Evolutionary conservation across 2,888 invertebrate species (phyloP).

Genomic region (Suillia variegata): DNA sequence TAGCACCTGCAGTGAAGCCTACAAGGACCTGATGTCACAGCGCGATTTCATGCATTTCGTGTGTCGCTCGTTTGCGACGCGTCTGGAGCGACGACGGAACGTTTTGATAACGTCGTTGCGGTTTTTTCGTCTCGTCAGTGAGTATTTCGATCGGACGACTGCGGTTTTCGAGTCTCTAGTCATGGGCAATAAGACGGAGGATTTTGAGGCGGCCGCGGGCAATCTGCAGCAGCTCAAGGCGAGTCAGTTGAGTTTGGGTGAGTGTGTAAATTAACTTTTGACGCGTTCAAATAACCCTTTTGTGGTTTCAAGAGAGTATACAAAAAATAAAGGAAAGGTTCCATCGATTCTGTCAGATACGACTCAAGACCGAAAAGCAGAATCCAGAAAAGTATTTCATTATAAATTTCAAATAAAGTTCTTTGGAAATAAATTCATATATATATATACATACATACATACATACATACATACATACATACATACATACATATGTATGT

Average conservation of each 20-base stretch:
- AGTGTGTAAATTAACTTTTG: conserved; percentile 33
- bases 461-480: neutral
- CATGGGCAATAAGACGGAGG: conserved; percentile 67
- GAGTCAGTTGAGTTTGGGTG: conserved; percentile 68
- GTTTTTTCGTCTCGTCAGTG: conserved; percentile 76
- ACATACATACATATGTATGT: neutral
- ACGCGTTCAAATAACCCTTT: conserved; percentile 22
- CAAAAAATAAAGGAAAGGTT: no score
- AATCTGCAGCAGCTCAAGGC: conserved; percentile 68
- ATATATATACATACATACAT: neutral
- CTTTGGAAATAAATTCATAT: no score
- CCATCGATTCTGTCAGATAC: no score
- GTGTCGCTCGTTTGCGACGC: conserved; percentile 75
- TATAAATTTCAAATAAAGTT: conserved; percentile 29
- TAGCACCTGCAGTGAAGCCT: conserved; percentile 58
- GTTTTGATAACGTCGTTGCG: conserved; percentile 75
- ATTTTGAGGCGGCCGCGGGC: conserved; percentile 65
- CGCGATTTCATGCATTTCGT: conserved; percentile 84
- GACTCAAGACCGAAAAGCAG: no score
- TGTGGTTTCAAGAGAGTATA: neutral
- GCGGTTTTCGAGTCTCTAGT: conserved; percentile 72
- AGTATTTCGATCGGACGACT: conserved; percentile 72
- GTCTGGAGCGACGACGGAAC: conserved; percentile 75
- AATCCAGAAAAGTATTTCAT: conserved; percentile 18
- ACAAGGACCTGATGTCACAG: conserved; percentile 72